These are phyloP conservation scores for Otus sunia DNA, from an alignment of 2,113 vertebrate genomes.

Conservation along the genomic window DNA sequence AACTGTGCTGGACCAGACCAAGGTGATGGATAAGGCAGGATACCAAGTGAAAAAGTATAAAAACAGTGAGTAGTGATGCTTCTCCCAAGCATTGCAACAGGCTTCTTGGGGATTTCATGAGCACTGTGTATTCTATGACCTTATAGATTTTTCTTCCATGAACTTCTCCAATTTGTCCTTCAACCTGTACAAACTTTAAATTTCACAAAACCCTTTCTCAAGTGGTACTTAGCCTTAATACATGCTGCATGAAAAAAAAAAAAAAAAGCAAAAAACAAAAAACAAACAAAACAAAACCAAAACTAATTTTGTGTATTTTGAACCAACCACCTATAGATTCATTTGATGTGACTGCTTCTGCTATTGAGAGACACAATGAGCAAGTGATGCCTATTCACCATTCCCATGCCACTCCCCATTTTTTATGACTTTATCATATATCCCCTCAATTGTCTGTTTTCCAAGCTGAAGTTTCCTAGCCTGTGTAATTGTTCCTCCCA, in stretches of 20 bases:
- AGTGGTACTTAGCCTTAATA: not conserved
- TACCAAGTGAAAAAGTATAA: not conserved
- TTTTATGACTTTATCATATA: constrained; percentile 21
- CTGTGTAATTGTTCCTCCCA: not conserved
- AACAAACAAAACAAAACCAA: not conserved
- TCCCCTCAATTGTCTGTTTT: not conserved
- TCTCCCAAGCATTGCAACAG: not conserved
- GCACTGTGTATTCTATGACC: not conserved
- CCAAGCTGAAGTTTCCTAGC: not conserved
- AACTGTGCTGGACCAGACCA: not conserved
- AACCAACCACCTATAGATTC: not conserved
- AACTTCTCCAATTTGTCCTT: not conserved
- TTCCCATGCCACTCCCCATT: constrained; percentile 31
- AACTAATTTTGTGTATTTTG: not conserved
- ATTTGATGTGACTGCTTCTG: not conserved
- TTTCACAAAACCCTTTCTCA: not conserved
- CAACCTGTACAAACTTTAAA: not conserved
- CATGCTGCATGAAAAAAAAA: not conserved
- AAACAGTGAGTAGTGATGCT: not conserved
- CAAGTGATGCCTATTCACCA: not conserved
- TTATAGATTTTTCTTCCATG: not conserved
- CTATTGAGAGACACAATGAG: not conserved
- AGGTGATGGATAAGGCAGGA: not conserved
- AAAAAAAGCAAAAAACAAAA: no score
- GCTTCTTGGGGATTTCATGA: not conserved